Evolutionary conservation across 2,113 vertebrate species (phyloP), one percentile per base, ranked within the genome.

Genomic region (Onychostruthus taczanowskii): DNA sequence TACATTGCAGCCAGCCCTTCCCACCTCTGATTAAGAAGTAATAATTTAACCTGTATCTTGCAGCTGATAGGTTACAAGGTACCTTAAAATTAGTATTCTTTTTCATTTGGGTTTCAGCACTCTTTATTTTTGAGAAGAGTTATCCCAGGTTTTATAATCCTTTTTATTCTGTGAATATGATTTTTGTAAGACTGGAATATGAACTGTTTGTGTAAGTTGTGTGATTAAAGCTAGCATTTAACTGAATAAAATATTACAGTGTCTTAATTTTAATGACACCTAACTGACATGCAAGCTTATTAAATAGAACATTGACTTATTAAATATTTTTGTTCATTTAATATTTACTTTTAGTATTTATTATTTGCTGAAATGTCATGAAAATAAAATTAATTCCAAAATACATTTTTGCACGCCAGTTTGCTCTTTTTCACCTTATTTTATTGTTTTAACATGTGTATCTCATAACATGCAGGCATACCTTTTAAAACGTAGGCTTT

Each of bases 131-230:
- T 64, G 31, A 62, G 37, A 84, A 59, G 33, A 35, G 16, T 37
- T 56, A 41, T 52, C 8, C 14, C 20, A 84, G n/a, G 19, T 41
- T 84, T 75, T 70, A 22, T 31, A 72, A 30, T 64, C 15, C 10
- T 47, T 83, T 50, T 76, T 75, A 52, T 75, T 89, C 24, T 75
- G 44, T 59, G 50, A n/a, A 16, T 77, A 33, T 33, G 16, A 33
- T 63, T 63, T 20, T 16, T 0, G 0, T 46, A 63, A 75, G 33
- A 61, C 22, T 75, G 23, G 10, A 72, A 68, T 44, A 20, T 46
- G 33, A 81, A 70, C 3, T 22, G 2, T 80, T 87, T 78, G 39
- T 93, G 33, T 87, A 67, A 87, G 24, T 43, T 50, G 2, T 77
- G 21, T 75, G 27, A 67, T 68, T 86, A 72, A 87, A 82, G 22